Percentiles rank a stretch among this genome's conserved stretches.
phyloP scores from a whole-genome alignment of 2,113 vertebrate genomes.

The Ahaetulla prasina region DNA sequence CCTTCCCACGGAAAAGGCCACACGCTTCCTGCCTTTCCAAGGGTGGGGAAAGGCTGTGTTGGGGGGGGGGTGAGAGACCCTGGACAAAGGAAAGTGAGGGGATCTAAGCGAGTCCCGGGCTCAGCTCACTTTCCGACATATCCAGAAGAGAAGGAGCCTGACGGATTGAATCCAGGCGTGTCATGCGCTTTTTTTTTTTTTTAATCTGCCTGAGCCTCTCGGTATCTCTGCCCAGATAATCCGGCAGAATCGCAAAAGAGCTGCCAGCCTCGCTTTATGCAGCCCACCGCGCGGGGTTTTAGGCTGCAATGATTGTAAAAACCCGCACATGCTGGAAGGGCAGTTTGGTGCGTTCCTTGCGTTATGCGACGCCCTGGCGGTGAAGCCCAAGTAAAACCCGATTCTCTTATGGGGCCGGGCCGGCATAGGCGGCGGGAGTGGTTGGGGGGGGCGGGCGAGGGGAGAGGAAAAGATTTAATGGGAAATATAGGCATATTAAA shows the following conservation, averaged over 20 bases:
- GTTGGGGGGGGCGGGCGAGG: too few relatives aligned
- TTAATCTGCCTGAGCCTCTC: background rate
- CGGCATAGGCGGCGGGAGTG: too few relatives aligned
- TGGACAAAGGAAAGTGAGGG: constrained; percentile 60
- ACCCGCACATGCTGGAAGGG: background rate
- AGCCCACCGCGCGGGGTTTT: background rate
- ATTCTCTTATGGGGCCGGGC: background rate
- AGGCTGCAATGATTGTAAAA: background rate
- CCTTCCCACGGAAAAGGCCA: constrained; percentile 7
- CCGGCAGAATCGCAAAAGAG: background rate
- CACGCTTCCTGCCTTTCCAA: constrained; percentile 13
- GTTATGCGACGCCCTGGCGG: background rate
- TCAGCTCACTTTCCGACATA: background rate
- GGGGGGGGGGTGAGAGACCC: background rate
- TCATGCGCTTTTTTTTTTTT: background rate
- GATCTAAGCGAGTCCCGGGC: background rate
- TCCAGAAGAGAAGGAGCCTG: background rate
- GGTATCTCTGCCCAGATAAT: background rate
- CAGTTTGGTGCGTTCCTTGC: background rate
- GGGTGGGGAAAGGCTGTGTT: background rate
- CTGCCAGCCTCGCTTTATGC: background rate
- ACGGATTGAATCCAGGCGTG: background rate
- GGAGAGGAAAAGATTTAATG: background rate
- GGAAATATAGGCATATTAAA: background rate
- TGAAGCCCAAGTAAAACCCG: background rate